Evolutionary conservation across 2,113 vertebrate genomes (phyloP), one percentile per base, ranked within the genome.

Genomic region (Cisticola juncidis): DNA sequence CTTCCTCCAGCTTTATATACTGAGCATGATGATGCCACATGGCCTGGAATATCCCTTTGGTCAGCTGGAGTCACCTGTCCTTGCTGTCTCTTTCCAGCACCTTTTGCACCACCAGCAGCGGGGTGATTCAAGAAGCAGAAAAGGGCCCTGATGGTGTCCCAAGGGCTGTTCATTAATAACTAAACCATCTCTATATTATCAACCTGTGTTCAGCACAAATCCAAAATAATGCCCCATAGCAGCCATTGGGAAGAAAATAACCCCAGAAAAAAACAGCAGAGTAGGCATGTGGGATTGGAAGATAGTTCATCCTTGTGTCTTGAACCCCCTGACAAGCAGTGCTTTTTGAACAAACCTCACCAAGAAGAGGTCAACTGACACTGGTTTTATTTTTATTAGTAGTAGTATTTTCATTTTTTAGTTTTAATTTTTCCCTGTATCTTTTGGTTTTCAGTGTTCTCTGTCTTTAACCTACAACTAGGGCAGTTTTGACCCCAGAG

Each of bases 401-500:
- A 17, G 1, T 38, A 54, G 3, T 45, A 45, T 33, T 69, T 51
- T 5, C 12, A 3, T 25, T 35, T 68, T 48, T 35, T 26, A 35
- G 35, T 26, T 26, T 13, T 8, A 22, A 9, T n/a, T 50, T 26
- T 7, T 2, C 3, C 14, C 10, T 36, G 0, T 9, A 3, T 40
- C 3, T 71, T 66, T 79, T 56, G 18, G 7, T 40, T 77, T 31
- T 25, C 33, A 22, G 17, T 36, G 4, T 76, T 72, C 12, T 77
- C 33, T 62, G 14, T 60, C 56, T 58, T 71, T 51, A 86, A 40
- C 50, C 26, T 83, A 0, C 48, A 61, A 7, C 17, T 71, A 38
- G 61, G 47, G 6, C 33, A 64, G 25, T 16, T 89, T 66, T 81
- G 31, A 54, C 72, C 60, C 29, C 44, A 86, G 33, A 86, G 51